phyloP scores from a whole-genome alignment of 1,140 invertebrate genomes.

The Macrobrachium nipponense region DNA sequence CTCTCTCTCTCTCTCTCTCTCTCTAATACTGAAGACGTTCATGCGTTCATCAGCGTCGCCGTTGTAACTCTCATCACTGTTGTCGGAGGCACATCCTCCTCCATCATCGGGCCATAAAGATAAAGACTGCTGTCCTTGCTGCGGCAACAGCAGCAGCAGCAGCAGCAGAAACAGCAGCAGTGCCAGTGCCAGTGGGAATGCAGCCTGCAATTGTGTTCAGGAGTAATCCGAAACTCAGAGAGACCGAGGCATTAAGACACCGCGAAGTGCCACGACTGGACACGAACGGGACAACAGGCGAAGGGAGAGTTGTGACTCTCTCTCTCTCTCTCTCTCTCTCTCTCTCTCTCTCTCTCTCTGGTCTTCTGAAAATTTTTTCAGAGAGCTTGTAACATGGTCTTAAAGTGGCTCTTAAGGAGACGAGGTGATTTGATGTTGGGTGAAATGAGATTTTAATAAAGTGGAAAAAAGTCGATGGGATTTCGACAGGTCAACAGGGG shows the following conservation, averaged over 20 bases:
- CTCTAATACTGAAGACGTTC: neutral
- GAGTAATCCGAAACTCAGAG: slow-evolving; percentile 21
- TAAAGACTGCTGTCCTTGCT: neutral
- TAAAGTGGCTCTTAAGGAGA: too few species aligned
- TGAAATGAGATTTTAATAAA: neutral
- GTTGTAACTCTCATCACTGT: neutral
- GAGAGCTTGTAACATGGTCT: too few species aligned
- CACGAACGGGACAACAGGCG: neutral
- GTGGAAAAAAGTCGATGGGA: neutral
- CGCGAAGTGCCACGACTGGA: too few species aligned
- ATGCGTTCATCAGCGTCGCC: neutral
- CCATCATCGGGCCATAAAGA: neutral
- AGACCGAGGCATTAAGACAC: neutral
- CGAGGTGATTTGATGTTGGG: too few species aligned
- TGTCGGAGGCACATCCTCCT: neutral
- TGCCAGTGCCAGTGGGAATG: slow-evolving; percentile 10
- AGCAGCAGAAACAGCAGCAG: neutral
- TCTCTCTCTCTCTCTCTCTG: too few species aligned
- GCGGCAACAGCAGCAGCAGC: slow-evolving; percentile 1
- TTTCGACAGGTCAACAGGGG: too few species aligned
- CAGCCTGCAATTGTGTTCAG: slow-evolving; percentile 42
- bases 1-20: neutral
- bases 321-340: too few species aligned
- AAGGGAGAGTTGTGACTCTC: neutral
- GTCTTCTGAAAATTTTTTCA: too few species aligned